Evolutionary conservation across 2,888 invertebrate genomes (phyloP), one percentile per base, ranked within the genome.

Genomic region (Apamea crenata): DNA sequence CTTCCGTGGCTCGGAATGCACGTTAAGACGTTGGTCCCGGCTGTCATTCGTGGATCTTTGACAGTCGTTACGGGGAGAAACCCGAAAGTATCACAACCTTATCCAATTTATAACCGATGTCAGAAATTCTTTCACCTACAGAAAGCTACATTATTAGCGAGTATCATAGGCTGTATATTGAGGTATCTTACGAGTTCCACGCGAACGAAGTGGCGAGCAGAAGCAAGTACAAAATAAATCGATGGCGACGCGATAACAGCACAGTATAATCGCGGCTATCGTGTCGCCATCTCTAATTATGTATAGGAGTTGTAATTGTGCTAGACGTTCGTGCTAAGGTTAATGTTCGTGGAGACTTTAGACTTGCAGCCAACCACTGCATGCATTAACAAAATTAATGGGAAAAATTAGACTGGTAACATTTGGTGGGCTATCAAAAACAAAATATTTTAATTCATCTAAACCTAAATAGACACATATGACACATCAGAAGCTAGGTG

Each of bases 311-410:
- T 76, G 76, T 70, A 70, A 82, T 70, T 70, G 67, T 18, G 25
- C 70, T 66, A 36, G 69, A 29, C 61, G 77, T 77, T 77, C 81
- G 81, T 81, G 81, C 36, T 44, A 16, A 59, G 47, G 14, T 47
- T 44, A 16, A 59, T 14, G 47, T 47, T 47, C 47, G 32, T 44
- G 68, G 47, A 14, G n/a, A 80, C 32, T 36, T 53, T 53, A 61
- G 44, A 74, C 74, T 73, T 73, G 50, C 14, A 73, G 59, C 12
- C 10, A 53, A 56, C n/a, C 44, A n/a, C 18, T n/a, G 53, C 69
- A 44, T 69, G 50, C 21, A 72, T 67, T 80, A n/a, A 40, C 18
- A 25, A 61, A 61, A 61, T 74, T 44, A 68, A 68, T 29, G 59
- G 36, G 10, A 32, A 65, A 65, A 32, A 44, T 53, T 3, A 25